Percentiles rank a stretch among this genome's conserved stretches.
phyloP scores from a whole-genome alignment of 2,797 vertebrate genomes.

The Enteromius radiatus region DNA sequence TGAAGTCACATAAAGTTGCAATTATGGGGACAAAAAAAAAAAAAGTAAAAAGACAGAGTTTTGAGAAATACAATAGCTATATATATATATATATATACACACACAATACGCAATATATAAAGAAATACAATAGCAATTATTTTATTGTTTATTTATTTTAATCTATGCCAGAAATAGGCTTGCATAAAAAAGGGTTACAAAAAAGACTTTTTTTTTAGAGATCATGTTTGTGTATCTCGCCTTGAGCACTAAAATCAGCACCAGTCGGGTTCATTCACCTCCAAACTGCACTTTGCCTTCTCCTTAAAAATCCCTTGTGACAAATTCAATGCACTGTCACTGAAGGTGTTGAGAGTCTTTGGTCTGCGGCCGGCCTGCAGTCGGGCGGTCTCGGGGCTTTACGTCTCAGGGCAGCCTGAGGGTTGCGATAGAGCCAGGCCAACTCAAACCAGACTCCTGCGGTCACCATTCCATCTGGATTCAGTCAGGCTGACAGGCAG shows the following conservation, averaged over 20 bases:
- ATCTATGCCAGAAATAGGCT: background rate
- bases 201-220: background rate
- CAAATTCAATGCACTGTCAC: conserved; percentile 4
- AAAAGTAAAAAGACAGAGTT: background rate
- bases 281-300: background rate
- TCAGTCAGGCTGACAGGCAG: conserved; percentile 52
- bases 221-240: background rate
- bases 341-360: conserved; percentile 39
- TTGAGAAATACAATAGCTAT: background rate
- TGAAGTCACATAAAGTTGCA: background rate
- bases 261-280: background rate
- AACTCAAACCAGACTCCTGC: conserved; percentile 44
- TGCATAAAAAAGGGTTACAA: background rate
- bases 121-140: background rate
- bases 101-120: too few species aligned
- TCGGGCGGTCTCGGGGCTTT: conserved; percentile 36
- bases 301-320: conserved; percentile 20
- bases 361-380: conserved; percentile 29
- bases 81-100: too few species aligned
- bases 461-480: conserved; percentile 54
- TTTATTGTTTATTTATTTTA: background rate
- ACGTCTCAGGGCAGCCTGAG: conserved; percentile 28
- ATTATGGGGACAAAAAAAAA: background rate
- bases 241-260: background rate
- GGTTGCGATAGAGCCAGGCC: conserved; percentile 22